These are phyloP conservation scores for Acrobasis repandana DNA, from an alignment of 2,888 invertebrate species.

Conservation along the genomic window DNA sequence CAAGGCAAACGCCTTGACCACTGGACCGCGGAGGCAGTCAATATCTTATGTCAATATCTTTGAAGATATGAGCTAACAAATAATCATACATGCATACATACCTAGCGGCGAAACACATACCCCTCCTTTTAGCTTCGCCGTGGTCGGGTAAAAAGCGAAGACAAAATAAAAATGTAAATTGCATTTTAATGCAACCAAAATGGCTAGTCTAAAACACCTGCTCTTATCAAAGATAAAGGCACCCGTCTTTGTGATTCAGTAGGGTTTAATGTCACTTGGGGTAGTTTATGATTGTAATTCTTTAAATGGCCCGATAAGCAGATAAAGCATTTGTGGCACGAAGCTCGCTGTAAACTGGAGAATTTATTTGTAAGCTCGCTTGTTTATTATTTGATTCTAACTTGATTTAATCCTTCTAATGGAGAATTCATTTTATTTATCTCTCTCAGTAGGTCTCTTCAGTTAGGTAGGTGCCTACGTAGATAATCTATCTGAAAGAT, in stretches of 20 bases:
- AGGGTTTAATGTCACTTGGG: constrained; percentile 1
- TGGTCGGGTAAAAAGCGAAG: too few relatives aligned
- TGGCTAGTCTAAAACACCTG: not conserved
- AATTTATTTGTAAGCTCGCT: constrained; percentile 1
- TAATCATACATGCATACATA: too few relatives aligned
- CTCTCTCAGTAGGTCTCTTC: too few relatives aligned
- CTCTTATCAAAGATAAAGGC: constrained; percentile 4
- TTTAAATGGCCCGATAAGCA: constrained; percentile 17
- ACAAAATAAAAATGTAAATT: not conserved
- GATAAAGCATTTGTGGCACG: constrained; percentile 18
- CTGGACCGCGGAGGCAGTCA: too few relatives aligned
- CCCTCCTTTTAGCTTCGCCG: too few relatives aligned
- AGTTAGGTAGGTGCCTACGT: too few relatives aligned
- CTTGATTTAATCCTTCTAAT: not conserved
- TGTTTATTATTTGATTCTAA: not conserved
- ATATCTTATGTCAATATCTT: too few relatives aligned
- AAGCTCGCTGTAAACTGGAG: not conserved
- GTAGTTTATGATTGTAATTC: constrained; percentile 19
- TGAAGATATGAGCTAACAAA: too few relatives aligned
- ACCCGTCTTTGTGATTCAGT: constrained; percentile 1
- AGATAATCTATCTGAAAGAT: too few relatives aligned
- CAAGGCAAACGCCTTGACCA: too few relatives aligned
- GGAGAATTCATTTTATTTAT: too few relatives aligned
- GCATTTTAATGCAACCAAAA: constrained; percentile 4
- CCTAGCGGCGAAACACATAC: too few relatives aligned